Evolutionary conservation across 2,888 invertebrate genomes (phyloP).

Genomic region (Spisula subtruncata): DNA sequence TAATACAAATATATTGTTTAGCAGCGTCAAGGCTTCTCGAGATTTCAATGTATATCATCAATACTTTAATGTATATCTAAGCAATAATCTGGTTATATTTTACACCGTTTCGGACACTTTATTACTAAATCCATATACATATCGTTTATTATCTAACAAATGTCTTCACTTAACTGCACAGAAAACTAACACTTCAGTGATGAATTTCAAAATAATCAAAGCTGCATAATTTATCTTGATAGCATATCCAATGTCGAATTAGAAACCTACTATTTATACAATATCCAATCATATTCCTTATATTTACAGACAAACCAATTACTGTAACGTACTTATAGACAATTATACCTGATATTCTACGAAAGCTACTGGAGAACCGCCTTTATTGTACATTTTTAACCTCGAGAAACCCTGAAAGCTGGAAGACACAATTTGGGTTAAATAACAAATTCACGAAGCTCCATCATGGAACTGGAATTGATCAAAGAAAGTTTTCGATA

Average conservation of each 20-base stretch:
- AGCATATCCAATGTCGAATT: background rate
- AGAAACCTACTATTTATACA: background rate
- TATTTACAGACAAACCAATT: background rate
- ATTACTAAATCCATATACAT: too few species aligned
- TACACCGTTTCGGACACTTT: too few species aligned
- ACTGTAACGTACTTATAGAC: background rate
- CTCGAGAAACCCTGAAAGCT: conserved; percentile 99
- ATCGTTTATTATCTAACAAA: too few species aligned
- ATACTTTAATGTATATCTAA: background rate
- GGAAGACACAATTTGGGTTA: conserved; percentile 83
- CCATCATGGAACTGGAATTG: too few species aligned
- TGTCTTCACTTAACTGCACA: too few species aligned
- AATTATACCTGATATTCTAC: conserved; percentile 94
- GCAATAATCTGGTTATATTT: too few species aligned
- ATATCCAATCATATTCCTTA: background rate
- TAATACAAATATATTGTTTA: conserved; percentile 29
- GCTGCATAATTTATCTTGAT: background rate
- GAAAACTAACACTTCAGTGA: too few species aligned
- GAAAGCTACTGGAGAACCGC: conserved; percentile 98
- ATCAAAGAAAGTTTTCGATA: too few species aligned
- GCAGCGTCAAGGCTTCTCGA: conserved; percentile 1
- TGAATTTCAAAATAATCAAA: background rate
- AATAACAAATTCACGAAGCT: background rate
- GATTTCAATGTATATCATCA: background rate
- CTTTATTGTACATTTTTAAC: conserved; percentile 94